Evolutionary conservation across 53 echinoderm and acorn worm genomes (phyloP).

Genomic region (Mesocentrotus franciscanus): DNA sequence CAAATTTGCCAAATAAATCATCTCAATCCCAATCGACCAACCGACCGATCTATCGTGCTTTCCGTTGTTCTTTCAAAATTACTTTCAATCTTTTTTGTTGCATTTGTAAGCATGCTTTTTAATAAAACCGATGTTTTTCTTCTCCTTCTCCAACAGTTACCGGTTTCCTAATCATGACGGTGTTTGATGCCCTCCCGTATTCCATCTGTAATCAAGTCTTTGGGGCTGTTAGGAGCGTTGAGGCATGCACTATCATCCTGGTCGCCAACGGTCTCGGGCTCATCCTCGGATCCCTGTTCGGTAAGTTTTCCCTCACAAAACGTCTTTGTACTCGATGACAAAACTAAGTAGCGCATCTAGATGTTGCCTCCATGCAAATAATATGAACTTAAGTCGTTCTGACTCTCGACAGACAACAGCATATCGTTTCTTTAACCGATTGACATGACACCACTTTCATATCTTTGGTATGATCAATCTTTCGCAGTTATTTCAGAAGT

Average conservation of each 20-base stretch:
- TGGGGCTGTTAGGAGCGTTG: constrained; percentile 77
- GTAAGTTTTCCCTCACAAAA: constrained; percentile 60
- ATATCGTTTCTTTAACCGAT: too few relatives aligned
- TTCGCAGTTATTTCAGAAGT: too few relatives aligned
- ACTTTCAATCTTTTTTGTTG: too few relatives aligned
- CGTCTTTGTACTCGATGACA: background rate
- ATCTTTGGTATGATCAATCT: too few relatives aligned
- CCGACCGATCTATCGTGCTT: too few relatives aligned
- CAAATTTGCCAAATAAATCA: too few relatives aligned
- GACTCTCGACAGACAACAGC: too few relatives aligned
- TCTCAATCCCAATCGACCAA: too few relatives aligned
- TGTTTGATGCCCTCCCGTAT: constrained; percentile 88
- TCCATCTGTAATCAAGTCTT: constrained; percentile 92
- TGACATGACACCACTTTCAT: too few relatives aligned
- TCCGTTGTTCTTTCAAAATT: too few relatives aligned
- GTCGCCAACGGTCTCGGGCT: constrained; percentile 84
- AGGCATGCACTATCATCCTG: constrained; percentile 80
- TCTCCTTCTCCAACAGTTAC: constrained; percentile 66
- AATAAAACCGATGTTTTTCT: background rate
- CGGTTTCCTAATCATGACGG: constrained; percentile 81
- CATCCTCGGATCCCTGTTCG: constrained; percentile 87
- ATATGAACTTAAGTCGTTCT: too few relatives aligned
- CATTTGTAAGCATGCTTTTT: background rate
- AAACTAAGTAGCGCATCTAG: background rate
- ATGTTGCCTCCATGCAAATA: too few relatives aligned